Percentiles rank a stretch among this genome's conserved stretches.
Conservation (phyloP, 2,888 invertebrate genomes). For the Folsomia manolachei region DNA sequence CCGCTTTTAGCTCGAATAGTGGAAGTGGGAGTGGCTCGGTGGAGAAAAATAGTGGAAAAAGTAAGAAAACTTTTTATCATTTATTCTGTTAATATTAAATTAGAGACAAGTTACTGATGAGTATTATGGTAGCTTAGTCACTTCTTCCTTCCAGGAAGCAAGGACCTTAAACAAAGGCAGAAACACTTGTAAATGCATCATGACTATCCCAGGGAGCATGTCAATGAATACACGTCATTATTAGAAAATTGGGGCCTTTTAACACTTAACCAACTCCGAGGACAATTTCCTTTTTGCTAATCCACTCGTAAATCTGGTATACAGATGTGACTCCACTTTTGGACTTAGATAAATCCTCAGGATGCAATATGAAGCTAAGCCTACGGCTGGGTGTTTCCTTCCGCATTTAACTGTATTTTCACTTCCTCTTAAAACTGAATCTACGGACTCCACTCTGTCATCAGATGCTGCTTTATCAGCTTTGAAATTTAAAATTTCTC, state of each 20-base stretch:
- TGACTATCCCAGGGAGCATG: background rate
- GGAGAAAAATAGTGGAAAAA: conserved; percentile 3
- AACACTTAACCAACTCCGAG: conserved; percentile 17
- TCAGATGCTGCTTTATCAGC: background rate
- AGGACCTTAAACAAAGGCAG: conserved; percentile 9
- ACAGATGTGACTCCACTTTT: conserved; percentile 14
- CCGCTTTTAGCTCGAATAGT: conserved; percentile 28
- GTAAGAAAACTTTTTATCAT: conserved; percentile 8
- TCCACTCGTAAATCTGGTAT: conserved; percentile 18
- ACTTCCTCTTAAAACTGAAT: background rate
- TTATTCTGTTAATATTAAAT: background rate
- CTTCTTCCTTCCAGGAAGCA: background rate
- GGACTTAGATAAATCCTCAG: background rate
- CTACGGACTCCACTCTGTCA: background rate
- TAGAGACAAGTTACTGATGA: no score
- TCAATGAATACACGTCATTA: background rate
- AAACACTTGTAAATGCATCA: no score
- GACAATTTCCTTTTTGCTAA: background rate
- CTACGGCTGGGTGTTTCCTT: background rate
- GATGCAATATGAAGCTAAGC: background rate
- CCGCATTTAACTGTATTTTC: background rate
- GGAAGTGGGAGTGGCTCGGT: background rate
- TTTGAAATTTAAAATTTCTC: background rate
- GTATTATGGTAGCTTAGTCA: no score
- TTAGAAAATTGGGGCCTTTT: conserved; percentile 2